phyloP scores from a whole-genome alignment of 2,888 invertebrate genomes.

The Drosophila greeni region DNA sequence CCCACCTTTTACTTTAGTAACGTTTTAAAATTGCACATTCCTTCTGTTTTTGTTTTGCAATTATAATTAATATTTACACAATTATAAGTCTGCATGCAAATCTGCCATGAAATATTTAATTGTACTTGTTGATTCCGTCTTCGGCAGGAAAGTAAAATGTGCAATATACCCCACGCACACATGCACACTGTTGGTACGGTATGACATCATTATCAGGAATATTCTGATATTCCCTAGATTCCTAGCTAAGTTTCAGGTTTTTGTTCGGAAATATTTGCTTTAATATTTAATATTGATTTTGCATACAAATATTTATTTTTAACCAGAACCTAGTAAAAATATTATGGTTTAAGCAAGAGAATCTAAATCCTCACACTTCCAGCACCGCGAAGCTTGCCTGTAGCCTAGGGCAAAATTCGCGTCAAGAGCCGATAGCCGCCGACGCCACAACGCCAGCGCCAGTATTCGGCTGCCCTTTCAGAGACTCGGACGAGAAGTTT shows the following conservation, averaged over 20 bases:
- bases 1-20: not conserved
- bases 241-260: no score
- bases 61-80: not conserved
- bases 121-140: constrained; percentile 16
- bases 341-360: no score
- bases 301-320: not conserved
- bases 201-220: not conserved
- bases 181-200: not conserved
- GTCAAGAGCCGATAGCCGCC: constrained; percentile 46
- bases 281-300: no score
- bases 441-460: constrained; percentile 44
- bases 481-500: constrained; percentile 49
- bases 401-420: constrained; percentile 23
- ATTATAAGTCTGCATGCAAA: not conserved
- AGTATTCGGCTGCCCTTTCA: constrained; percentile 56
- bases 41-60: not conserved
- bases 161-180: constrained; percentile 6
- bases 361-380: no score
- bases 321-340: not conserved
- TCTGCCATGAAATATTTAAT: not conserved
- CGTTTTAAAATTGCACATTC: not conserved
- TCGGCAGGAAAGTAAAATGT: constrained; percentile 1
- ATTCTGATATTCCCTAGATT: no score
- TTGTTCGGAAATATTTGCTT: no score
- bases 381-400: not conserved